Evolutionary conservation across 2,888 invertebrate species (phyloP), one percentile per base, ranked within the genome.

Genomic region (Phengaris alcon): DNA sequence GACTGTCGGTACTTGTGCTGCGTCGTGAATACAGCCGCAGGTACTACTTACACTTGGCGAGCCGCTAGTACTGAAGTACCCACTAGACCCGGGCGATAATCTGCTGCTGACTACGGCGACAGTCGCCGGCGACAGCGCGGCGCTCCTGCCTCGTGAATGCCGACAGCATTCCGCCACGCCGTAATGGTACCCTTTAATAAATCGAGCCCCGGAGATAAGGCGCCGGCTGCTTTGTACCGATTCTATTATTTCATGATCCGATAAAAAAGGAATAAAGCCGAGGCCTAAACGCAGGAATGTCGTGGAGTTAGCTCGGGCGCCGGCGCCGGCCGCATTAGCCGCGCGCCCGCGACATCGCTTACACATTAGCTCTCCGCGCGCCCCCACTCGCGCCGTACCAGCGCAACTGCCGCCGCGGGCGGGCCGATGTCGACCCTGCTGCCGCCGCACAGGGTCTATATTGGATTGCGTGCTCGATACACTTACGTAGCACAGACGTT

Each of bases 321-420:
- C 94, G 94, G 83, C 94, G 94, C 86, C 94, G 90, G 83, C 82
- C 86, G 89, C 90, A 90, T 90, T 90, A 90, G 90, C 84, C 86
- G 83, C 85, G 84, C 81, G 79, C 78, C 79, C 80, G 82, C 85
- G 85, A 90, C 90, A 90, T 80, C 90, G 85, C 83, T 86, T 87
- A 84, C 89, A 88, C 90, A 90, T 90, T 90, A 90, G 88, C 85
- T 84, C 84, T 82, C 77, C 88, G 88, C 85, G 79, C 84, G 84
- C 84, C 86, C 6, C 72, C 7, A 4, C 35, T 74, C 85, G 70
- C 69, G 9, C 15, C 69, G 0, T 6, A 55, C 15, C 55, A 48
- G 13, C 69, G 12, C 7, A 73, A 55, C n/a, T 46, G 68, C 82
- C 78, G 77, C 84, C 83, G 57, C 81, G 82, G n/a, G n/a, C 59